Percentiles rank a stretch among this genome's conserved stretches.
Conservation (phyloP, 2,113 vertebrate genomes). For the Rhabdomys dilectus region DNA sequence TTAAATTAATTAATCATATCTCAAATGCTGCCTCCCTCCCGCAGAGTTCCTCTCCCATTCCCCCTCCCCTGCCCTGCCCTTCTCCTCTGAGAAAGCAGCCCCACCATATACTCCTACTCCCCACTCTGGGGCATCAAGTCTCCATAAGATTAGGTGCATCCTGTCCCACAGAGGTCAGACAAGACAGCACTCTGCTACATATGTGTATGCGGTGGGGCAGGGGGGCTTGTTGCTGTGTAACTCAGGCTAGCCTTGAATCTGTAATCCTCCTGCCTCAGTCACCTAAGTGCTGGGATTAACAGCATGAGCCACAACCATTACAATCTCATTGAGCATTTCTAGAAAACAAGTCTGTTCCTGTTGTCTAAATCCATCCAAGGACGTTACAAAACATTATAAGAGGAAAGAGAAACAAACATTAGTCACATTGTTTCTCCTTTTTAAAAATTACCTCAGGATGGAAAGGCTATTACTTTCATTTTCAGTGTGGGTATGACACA, state of each 20-base stretch:
- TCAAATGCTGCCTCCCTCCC: too few relatives aligned
- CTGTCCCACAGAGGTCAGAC: too few relatives aligned
- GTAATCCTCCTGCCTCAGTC: not conserved
- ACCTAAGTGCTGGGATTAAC: not conserved
- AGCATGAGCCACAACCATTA: not conserved
- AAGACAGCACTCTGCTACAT: too few relatives aligned
- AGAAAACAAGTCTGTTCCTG: constrained; percentile 22
- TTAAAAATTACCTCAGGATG: constrained; percentile 30
- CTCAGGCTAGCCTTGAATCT: not conserved
- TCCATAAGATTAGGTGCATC: too few relatives aligned
- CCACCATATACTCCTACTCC: too few relatives aligned
- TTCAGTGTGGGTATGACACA: not conserved
- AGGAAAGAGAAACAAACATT: constrained; percentile 29
- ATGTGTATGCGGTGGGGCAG: too few relatives aligned
- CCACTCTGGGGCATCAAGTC: too few relatives aligned
- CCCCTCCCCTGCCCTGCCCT: too few relatives aligned
- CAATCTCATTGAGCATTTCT: not conserved
- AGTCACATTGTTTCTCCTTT: constrained; percentile 42
- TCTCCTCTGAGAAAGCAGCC: too few relatives aligned
- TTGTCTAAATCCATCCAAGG: not conserved
- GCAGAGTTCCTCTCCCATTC: too few relatives aligned
- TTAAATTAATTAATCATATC: too few relatives aligned
- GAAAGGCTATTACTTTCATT: not conserved
- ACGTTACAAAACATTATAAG: not conserved
- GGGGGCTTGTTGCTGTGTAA: not conserved